Evolutionary conservation across 2,888 invertebrate genomes (phyloP).

Genomic region (Meteorus cinctellus): DNA sequence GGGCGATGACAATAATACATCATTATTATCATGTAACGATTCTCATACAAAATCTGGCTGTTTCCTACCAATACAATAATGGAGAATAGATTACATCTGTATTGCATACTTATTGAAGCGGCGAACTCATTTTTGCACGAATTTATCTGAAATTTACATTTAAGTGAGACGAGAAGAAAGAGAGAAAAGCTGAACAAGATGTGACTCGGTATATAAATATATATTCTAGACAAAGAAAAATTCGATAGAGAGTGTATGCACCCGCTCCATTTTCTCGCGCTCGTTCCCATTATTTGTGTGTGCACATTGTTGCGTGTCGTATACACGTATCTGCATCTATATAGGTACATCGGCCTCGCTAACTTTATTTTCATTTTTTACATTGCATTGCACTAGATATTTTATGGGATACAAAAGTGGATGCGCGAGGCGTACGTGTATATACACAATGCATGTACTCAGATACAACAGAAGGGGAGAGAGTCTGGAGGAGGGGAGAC

Average conservation of each 20-base stretch:
- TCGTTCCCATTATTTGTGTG: slow-evolving; percentile 19
- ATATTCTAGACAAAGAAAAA: background rate
- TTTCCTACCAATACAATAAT: too few species aligned
- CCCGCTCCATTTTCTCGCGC: slow-evolving; percentile 42
- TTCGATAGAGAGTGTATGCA: slow-evolving; percentile 7
- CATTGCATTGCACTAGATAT: slow-evolving; percentile 63
- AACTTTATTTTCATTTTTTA: slow-evolving; percentile 53
- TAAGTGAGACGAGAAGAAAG: background rate
- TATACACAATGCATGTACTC: slow-evolving; percentile 3
- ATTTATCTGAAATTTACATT: background rate
- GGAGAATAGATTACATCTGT: too few species aligned
- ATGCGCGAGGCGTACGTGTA: slow-evolving; percentile 40
- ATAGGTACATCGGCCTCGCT: slow-evolving; percentile 14
- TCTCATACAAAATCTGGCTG: too few species aligned
- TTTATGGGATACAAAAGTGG: slow-evolving; percentile 58
- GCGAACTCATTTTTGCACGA: background rate
- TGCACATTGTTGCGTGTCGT: slow-evolving; percentile 44
- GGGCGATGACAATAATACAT: too few species aligned
- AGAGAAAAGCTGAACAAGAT: background rate
- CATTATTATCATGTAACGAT: too few species aligned
- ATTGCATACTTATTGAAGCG: too few species aligned
- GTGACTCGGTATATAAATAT: slow-evolving; percentile 1
- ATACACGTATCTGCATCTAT: slow-evolving; percentile 41
- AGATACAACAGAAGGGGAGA: slow-evolving; percentile 37
- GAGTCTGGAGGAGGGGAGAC: slow-evolving; percentile 45